Base-by-base conservation (phyloP, 1,140 invertebrate genomes). In the Trypoxylus dichotomus region DNA sequence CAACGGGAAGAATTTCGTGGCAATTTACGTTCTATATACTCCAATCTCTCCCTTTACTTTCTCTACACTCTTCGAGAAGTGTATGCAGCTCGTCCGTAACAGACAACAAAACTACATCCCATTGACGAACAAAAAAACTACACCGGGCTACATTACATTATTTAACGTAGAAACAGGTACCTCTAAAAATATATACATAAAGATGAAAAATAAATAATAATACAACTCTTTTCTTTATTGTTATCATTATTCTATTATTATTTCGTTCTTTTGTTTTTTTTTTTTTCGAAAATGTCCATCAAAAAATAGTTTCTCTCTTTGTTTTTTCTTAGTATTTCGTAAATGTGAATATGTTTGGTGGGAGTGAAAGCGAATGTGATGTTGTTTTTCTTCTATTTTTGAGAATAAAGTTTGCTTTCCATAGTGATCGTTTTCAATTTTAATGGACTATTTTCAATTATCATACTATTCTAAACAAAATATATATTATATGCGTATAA, bases 171-270 rank as follows among this genome's bases (percentile, higher is more conserved):
- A 84, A 83, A 84, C 84, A 84, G 84, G 84, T 84, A 84, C 84
- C 81, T 84, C 83, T 83, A 83, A 84, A 82, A 84, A 83, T 84
- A 84, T 84, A 81, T 84, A 84, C 82, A 83, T 77, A 82, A 80
- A 74, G 27, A 74, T 80, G 24, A 74, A 60, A 81, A 80, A 81
- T 79, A 80, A 80, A 81, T 77, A 80, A 74, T 75, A 75, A 75
- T 75, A 47, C 43, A 68, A 54, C 47, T 71, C 29, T 71, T 71
- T 71, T 71, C 13, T 74, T 73, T 37, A 32, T 73, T 19, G 24
- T 73, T 37, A 32, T 73, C 11, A 21, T 25, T 41, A 74, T 41
- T 41, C 25, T 74, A 25, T 73, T 73, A 32, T 74, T 24, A 37
- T 37, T 71, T 71, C 63, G 24, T 71, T 71, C 19, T 54, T n/a